Percentiles rank a stretch among this genome's conserved stretches.
Conservation (phyloP, 1,140 invertebrate species). For the Drosophila nannoptera region DNA sequence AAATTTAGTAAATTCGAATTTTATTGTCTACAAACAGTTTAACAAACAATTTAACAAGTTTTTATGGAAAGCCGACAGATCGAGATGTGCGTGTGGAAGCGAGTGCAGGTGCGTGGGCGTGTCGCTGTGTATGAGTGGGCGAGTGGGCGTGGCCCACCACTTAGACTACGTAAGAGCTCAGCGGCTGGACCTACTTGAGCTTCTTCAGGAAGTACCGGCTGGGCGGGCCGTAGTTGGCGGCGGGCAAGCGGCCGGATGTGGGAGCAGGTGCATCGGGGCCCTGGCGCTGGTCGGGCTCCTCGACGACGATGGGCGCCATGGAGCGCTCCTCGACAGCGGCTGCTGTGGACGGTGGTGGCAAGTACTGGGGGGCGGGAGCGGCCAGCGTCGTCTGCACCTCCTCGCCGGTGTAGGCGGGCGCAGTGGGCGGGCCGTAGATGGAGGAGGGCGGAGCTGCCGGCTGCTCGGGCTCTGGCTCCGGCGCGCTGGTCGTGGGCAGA, state of each 20-base stretch:
- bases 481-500: conserved; percentile 61
- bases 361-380: conserved; percentile 65
- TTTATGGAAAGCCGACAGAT: conserved; percentile 54
- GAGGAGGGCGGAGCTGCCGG: conserved; percentile 53
- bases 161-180: conserved; percentile 57
- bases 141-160: conserved; percentile 40
- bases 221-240: conserved; percentile 69
- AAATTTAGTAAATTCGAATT: conserved; percentile 62
- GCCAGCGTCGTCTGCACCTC: conserved; percentile 66
- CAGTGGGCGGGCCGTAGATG: conserved; percentile 61
- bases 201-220: conserved; percentile 74
- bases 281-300: conserved; percentile 62
- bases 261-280: conserved; percentile 25
- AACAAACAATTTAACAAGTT: conserved; percentile 62
- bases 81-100: conserved; percentile 43
- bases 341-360: conserved; percentile 64
- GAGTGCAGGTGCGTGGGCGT: conserved; percentile 30
- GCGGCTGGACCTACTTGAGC: conserved; percentile 51
- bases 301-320: conserved; percentile 67
- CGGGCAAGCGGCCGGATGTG: conserved; percentile 51
- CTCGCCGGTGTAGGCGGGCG: conserved; percentile 58
- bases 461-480: conserved; percentile 61
- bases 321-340: conserved; percentile 55
- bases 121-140: conserved; percentile 5
- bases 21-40: conserved; percentile 65